Base-by-base conservation (phyloP, 2,113 vertebrate genomes). In the Psittacula cyanocephala region DNA sequence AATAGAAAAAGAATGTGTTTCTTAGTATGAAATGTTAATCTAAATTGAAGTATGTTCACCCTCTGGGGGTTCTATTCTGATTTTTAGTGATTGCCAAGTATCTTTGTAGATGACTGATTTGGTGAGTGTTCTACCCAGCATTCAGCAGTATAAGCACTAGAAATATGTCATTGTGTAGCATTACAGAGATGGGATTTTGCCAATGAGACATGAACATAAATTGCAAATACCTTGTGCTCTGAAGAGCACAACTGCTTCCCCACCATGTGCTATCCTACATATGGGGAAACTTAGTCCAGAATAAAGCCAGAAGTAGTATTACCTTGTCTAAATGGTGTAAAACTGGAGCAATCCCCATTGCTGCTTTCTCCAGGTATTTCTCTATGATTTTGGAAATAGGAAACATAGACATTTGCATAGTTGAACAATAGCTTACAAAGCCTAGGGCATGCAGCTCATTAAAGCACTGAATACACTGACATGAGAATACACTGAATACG, bases 1-100 rank as follows among this genome's bases (percentile, higher is more conserved):
- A 96, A 91, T 53, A 93, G 81, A 93, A 71, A 10, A 94, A 94
- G 67, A 96, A 94, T 96, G 46, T 72, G 25, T 55, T 92, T 81
- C 67, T 93, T 91, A 81, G 79, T 89, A 77, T 50, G 78, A 85
- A 95, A 79, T 84, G 92, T 75, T 86, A 88, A 92, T 86, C 39
- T 92, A 91, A 92, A 84, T 43, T 77, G 33, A 87, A 86, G n/a
- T 49, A 76, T 68, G 31, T 77, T 95, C 62, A 46, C 62, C 89
- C 86, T 85, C 87, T 89, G 89, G 92, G 69, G 22, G 7, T 74
- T 95, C 74, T 86, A 62, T 74, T 92, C 23, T 71, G 77, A 95
- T 93, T 93, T 95, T 88, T 59, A 92, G 74, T 41, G 60, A 86
- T 85, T 94, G 72, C 41, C 72, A 93, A 86, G 41, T 88, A 79